These are phyloP conservation scores for Brachionus rotundiformis DNA, from an alignment of 1,140 invertebrate species.

Conservation along the genomic window DNA sequence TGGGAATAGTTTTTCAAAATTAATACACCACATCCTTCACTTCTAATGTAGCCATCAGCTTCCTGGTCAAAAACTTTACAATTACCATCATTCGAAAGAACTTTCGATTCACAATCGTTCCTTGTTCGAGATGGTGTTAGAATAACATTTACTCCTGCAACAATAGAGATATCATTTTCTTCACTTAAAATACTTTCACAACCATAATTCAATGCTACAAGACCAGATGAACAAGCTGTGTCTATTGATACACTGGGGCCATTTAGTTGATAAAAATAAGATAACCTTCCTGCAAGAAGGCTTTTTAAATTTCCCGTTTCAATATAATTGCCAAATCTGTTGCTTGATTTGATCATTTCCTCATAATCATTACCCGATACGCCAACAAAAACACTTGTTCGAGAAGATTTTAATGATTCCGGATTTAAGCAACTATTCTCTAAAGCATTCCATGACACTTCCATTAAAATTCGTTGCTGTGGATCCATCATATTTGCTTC, in stretches of 20 bases:
- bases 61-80: slow-evolving; percentile 3
- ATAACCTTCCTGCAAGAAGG: neutral
- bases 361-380: neutral
- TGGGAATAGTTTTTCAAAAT: neutral
- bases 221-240: neutral
- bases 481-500: slow-evolving; percentile 14
- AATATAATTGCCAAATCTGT: neutral
- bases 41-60: slow-evolving; percentile 6
- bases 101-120: neutral
- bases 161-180: slow-evolving; percentile 8
- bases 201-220: neutral
- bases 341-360: neutral
- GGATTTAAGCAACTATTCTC: neutral
- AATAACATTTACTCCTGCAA: neutral
- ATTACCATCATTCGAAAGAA: neutral
- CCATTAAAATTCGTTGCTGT: neutral
- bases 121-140: neutral
- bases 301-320: neutral
- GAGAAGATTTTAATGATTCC: neutral
- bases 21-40: neutral
- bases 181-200: neutral
- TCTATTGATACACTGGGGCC: neutral
- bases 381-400: slow-evolving; percentile 1
- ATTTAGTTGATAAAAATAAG: neutral
- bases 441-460: neutral